Evolutionary conservation across 2,113 vertebrate genomes (phyloP), one percentile per base, ranked within the genome.

Genomic region (Cynocephalus volans): DNA sequence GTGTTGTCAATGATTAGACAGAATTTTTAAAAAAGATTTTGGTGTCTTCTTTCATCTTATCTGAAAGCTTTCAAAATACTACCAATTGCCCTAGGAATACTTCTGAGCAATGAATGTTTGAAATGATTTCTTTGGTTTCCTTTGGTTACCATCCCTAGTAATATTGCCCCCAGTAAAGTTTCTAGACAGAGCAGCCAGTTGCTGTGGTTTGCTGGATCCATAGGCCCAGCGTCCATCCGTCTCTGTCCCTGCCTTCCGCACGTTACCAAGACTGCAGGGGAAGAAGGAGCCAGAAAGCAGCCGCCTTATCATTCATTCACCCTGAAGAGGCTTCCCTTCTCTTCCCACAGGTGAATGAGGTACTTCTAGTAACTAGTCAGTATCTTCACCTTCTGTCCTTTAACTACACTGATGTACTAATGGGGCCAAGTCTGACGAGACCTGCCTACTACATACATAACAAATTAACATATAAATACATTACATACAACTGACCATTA

Each of bases 401-500:
- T 36, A 92, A 88, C 76, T 60, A 91, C 28, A 33, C n/a, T 26
- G 19, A 41, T 82, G 58, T 93, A 58, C 69, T 24, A 21, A 62
- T 2, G 48, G 95, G 88, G 96, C 80, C 8, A 9, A 92, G 62
- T 79, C 90, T 93, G 90, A 82, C 72, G 62, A 89, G 87, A 33
- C 52, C 80, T 73, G 33, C 3, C 15, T 84, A 95, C n/a, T 97
- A 90, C 95, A 97, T 97, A 98, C 69, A 88, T 45, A 97, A 97
- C 96, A 96, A 97, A 65, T 5, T 48, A 67, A 94, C 89, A 95
- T 92, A 98, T 98, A 98, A 98, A 98, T 98, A 98, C 97, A 98
- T 97, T 76, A 97, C 90, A 67, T 48, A 97, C 91, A 98, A 97
- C 50, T 23, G 91, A 81, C 94, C 56, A 41, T 96, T 96, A 93